Percentiles rank a stretch among this genome's conserved stretches.
phyloP scores from a whole-genome alignment of 2,888 invertebrate species.

The Nysson spinosus region DNA sequence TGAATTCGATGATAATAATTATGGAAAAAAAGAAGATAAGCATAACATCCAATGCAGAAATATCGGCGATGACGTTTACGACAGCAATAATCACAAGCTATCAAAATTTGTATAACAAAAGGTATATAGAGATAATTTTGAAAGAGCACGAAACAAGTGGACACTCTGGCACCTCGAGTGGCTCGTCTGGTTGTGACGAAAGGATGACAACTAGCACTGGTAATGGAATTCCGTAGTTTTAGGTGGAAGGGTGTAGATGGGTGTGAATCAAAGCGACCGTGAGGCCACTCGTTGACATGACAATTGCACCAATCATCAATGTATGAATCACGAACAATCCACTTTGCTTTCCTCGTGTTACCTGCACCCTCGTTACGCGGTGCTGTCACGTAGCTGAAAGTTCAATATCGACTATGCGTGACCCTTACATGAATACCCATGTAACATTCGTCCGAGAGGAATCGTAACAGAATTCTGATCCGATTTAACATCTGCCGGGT shows the following conservation, averaged over 20 bases:
- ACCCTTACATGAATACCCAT: too few relatives aligned
- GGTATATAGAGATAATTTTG: constrained; percentile 12
- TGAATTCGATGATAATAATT: too few relatives aligned
- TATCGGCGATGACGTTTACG: too few relatives aligned
- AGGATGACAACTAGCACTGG: constrained; percentile 43
- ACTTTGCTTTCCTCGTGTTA: constrained; percentile 56
- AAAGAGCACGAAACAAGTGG: constrained; percentile 24
- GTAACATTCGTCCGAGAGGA: too few relatives aligned
- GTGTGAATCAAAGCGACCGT: constrained; percentile 50
- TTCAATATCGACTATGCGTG: constrained; percentile 43
- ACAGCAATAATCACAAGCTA: too few relatives aligned
- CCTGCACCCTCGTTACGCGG: constrained; percentile 52
- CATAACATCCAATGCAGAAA: too few relatives aligned
- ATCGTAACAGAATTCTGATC: too few relatives aligned
- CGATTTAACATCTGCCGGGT: too few relatives aligned
- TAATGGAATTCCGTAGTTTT: constrained; percentile 57
- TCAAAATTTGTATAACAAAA: too few relatives aligned
- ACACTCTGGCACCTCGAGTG: constrained; percentile 20
- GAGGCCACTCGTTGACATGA: constrained; percentile 55
- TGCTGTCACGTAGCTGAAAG: constrained; percentile 50
- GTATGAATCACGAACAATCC: constrained; percentile 58
- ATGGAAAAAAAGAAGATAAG: too few relatives aligned
- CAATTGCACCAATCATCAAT: constrained; percentile 59
- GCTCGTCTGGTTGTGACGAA: constrained; percentile 40
- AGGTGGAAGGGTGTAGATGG: constrained; percentile 32